Evolutionary conservation across 2,113 vertebrate genomes (phyloP).

Genomic region (Brienomyrus longianalis): DNA sequence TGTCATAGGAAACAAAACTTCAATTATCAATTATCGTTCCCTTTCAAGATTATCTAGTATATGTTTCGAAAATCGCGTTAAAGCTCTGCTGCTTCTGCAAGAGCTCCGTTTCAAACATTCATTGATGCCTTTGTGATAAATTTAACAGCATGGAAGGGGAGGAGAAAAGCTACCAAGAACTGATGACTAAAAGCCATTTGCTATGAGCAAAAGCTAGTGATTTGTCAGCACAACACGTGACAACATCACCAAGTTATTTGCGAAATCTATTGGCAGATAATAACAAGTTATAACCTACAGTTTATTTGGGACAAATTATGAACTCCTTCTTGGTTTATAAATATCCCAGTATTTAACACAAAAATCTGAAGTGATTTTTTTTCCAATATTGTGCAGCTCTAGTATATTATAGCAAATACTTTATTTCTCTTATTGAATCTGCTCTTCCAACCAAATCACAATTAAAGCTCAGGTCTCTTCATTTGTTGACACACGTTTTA

Average conservation of each 20-base stretch:
- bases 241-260: neutral
- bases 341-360: neutral
- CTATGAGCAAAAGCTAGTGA: neutral
- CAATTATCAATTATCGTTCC: neutral
- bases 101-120: neutral
- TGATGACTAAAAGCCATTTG: neutral
- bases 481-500: too few relatives aligned
- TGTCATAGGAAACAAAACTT: neutral
- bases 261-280: neutral
- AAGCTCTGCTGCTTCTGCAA: neutral
- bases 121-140: neutral
- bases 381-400: neutral
- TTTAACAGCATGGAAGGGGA: neutral
- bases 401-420: neutral
- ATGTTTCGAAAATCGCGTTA: neutral
- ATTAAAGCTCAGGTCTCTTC: too few relatives aligned
- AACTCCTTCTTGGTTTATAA: neutral
- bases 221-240: neutral
- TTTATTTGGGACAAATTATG: neutral
- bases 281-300: neutral
- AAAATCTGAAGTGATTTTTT: neutral
- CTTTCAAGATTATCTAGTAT: neutral
- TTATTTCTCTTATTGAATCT: neutral
- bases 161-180: neutral
- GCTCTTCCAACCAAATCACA: neutral